These are phyloP conservation scores for Promerops cafer DNA, from an alignment of 2,113 vertebrate genomes.

Conservation along the genomic window DNA sequence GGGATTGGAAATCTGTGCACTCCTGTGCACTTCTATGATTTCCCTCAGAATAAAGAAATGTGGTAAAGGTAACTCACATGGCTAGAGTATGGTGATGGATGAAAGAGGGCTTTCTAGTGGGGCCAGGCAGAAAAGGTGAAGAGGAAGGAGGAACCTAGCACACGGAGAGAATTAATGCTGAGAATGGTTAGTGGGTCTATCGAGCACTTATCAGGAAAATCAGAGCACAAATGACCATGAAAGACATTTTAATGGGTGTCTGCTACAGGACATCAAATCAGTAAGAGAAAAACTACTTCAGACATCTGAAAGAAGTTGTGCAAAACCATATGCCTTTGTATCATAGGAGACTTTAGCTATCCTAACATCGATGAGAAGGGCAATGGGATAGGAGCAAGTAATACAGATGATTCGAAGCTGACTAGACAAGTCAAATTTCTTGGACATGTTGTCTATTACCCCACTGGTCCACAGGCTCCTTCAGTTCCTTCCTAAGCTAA, in stretches of 20 bases:
- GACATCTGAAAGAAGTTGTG: background rate
- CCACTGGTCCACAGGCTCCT: background rate
- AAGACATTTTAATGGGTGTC: background rate
- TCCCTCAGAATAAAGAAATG: background rate
- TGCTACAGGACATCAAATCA: background rate
- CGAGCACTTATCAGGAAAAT: rapidly evolving
- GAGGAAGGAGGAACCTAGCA: background rate
- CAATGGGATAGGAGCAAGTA: background rate
- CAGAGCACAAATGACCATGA: rapidly evolving
- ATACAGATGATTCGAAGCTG: background rate
- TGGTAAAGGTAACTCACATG: background rate
- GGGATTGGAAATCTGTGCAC: background rate
- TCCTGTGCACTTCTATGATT: background rate
- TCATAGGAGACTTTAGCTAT: background rate
- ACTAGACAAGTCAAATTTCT: background rate
- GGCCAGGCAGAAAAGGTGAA: background rate
- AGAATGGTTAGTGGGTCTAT: background rate
- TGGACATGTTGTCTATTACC: background rate
- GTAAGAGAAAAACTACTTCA: background rate
- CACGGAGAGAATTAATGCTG: background rate
- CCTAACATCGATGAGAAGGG: background rate
- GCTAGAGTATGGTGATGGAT: background rate
- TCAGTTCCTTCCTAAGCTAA: background rate
- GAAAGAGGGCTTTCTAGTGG: background rate
- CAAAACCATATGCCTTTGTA: background rate